phyloP scores from a whole-genome alignment of 2,888 invertebrate genomes.

The Drosophila neonasuta region DNA sequence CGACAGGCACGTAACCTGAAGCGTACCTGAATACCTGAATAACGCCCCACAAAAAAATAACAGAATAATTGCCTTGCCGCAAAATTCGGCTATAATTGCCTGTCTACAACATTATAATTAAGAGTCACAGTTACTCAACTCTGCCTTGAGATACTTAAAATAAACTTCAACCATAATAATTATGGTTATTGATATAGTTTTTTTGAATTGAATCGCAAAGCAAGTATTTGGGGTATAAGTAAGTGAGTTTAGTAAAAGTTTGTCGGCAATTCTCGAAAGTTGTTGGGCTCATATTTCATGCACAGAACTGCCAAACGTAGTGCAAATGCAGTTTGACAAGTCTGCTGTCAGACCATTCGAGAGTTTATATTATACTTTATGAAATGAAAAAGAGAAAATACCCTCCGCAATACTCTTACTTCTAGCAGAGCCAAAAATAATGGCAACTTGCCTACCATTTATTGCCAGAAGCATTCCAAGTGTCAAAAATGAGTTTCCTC shows the following conservation, averaged over 20 bases:
- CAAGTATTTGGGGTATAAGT: background rate
- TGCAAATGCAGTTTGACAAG: slow-evolving; percentile 11
- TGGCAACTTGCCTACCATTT: slow-evolving; percentile 6
- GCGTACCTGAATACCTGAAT: slow-evolving; percentile 21
- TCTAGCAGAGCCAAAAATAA: slow-evolving; percentile 1
- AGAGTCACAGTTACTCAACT: slow-evolving; percentile 7
- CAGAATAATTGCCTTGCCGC: slow-evolving; percentile 27
- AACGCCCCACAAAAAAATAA: slow-evolving; percentile 4
- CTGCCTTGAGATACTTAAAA: background rate
- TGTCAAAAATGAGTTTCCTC: slow-evolving; percentile 28
- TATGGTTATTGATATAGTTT: slow-evolving; percentile 1
- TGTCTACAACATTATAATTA: slow-evolving; percentile 26
- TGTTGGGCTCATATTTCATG: background rate
- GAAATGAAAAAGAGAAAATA: background rate
- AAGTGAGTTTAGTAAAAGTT: slow-evolving; percentile 2
- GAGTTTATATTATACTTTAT: background rate
- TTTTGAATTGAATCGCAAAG: background rate
- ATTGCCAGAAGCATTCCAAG: slow-evolving; percentile 7
- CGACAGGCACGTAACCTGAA: slow-evolving; percentile 41
- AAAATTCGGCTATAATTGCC: slow-evolving; percentile 26
- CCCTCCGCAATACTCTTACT: background rate
- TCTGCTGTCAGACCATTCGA: background rate
- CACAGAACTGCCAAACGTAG: slow-evolving; percentile 1
- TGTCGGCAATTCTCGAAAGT: background rate
- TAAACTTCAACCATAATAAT: background rate